phyloP scores from a whole-genome alignment of 1,140 invertebrate genomes.

The Diplogasteroides magnus region DNA sequence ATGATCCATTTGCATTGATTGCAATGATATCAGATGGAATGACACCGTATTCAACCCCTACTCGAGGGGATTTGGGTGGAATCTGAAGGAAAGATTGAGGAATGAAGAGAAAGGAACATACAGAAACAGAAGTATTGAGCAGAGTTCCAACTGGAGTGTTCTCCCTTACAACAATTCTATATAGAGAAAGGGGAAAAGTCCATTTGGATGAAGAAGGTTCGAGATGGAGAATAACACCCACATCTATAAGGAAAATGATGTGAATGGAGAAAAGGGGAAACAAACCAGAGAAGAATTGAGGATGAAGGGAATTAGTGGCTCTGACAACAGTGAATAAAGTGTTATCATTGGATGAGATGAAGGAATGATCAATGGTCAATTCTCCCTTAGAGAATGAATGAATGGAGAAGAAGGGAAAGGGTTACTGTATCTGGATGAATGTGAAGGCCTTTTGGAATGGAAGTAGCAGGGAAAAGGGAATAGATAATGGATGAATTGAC shows the following conservation, averaged over 20 bases:
- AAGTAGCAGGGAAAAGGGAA: constrained; percentile 21
- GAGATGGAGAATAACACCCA: constrained; percentile 9
- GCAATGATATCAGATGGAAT: constrained; percentile 31
- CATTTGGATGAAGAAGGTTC: constrained; percentile 15
- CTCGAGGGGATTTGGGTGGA: constrained; percentile 3
- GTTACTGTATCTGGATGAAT: constrained; percentile 34
- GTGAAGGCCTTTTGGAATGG: constrained; percentile 24
- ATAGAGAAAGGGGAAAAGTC: constrained; percentile 22
- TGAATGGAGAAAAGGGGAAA: constrained; percentile 5
- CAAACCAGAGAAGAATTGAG: constrained; percentile 46
- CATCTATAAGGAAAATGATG: neutral
- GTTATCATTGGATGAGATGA: constrained; percentile 16
- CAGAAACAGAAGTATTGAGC: constrained; percentile 21
- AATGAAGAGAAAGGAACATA: constrained; percentile 4
- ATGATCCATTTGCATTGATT: constrained; percentile 37
- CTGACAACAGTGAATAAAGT: constrained; percentile 46
- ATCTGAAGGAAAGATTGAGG: constrained; percentile 18
- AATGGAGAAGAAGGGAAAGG: constrained; percentile 13
- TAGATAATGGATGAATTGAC: constrained; percentile 23
- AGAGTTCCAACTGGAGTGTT: constrained; percentile 29
- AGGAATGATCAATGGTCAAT: constrained; percentile 5
- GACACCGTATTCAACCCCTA: constrained; percentile 18
- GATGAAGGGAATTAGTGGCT: constrained; percentile 39
- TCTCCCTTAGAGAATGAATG: neutral
- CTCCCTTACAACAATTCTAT: constrained; percentile 37